phyloP scores from a whole-genome alignment of 1,140 invertebrate genomes.

The Pseudoatta argentina region DNA sequence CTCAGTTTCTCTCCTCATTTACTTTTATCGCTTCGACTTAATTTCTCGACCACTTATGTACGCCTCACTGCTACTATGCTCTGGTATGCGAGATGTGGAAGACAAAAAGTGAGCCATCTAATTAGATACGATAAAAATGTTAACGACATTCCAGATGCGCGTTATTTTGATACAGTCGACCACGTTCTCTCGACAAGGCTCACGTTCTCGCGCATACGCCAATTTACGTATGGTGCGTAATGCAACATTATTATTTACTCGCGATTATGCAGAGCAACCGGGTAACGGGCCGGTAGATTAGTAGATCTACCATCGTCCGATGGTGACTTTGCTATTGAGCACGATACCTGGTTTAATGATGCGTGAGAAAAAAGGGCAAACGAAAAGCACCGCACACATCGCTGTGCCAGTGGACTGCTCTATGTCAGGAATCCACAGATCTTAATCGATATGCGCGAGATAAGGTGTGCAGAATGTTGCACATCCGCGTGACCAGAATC shows the following conservation, averaged over 20 bases:
- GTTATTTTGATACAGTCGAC: constrained; percentile 31
- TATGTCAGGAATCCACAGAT: constrained; percentile 64
- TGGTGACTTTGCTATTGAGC: constrained; percentile 29
- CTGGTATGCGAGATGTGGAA: constrained; percentile 43
- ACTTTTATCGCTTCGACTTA: constrained; percentile 47
- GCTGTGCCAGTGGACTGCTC: constrained; percentile 45
- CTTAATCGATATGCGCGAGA: constrained; percentile 67
- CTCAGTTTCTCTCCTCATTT: constrained; percentile 9
- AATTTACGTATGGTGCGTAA: constrained; percentile 58
- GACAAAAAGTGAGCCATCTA: constrained; percentile 31
- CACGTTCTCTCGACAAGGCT: background rate
- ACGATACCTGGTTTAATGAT: constrained; percentile 63
- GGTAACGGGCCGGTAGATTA: constrained; percentile 33
- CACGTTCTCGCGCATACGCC: constrained; percentile 27
- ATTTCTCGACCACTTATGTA: constrained; percentile 51
- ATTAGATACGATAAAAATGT: constrained; percentile 46
- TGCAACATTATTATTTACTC: constrained; percentile 66
- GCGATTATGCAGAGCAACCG: constrained; percentile 57
- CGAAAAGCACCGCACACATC: constrained; percentile 37
- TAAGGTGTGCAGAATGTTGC: constrained; percentile 27
- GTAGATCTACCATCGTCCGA: background rate
- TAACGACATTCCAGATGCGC: constrained; percentile 44
- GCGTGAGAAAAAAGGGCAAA: constrained; percentile 24
- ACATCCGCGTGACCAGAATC: constrained; percentile 49
- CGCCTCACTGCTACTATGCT: constrained; percentile 30